Conservation (phyloP, 2,113 vertebrate species). For the Anhinga rufa region DNA sequence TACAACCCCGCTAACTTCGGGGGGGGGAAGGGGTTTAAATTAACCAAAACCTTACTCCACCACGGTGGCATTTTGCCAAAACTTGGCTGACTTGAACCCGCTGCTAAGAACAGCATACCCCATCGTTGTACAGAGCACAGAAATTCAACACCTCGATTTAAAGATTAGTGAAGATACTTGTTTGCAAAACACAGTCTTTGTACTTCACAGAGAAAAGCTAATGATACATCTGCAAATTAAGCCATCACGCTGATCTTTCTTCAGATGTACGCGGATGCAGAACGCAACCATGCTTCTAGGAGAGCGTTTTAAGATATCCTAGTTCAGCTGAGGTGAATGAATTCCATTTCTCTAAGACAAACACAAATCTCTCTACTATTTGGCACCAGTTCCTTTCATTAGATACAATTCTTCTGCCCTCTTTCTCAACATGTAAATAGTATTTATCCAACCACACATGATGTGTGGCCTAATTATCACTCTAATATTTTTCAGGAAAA, state of each 20-base stretch:
- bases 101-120: fast-evolving
- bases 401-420: conserved; percentile 23
- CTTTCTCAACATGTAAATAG: conserved; percentile 22
- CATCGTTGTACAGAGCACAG: fast-evolving
- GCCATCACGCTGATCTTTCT: background rate
- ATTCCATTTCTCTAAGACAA: background rate
- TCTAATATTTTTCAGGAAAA: conserved; percentile 19
- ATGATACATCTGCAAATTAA: background rate
- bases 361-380: background rate
- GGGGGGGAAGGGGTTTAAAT: too few relatives aligned
- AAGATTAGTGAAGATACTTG: fast-evolving
- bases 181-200: background rate
- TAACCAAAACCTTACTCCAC: background rate
- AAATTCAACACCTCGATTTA: too few relatives aligned
- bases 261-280: background rate
- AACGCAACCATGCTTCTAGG: background rate
- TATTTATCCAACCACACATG: conserved; percentile 13
- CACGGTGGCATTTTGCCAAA: too few relatives aligned
- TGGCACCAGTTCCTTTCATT: conserved; percentile 36
- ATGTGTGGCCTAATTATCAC: conserved; percentile 32
- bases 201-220: background rate
- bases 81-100: background rate
- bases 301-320: background rate
- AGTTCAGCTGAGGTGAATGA: background rate
- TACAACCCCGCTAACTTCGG: background rate